These are phyloP conservation scores for Nematolebias whitei DNA, from an alignment of 2,113 vertebrate genomes.

Conservation along the genomic window DNA sequence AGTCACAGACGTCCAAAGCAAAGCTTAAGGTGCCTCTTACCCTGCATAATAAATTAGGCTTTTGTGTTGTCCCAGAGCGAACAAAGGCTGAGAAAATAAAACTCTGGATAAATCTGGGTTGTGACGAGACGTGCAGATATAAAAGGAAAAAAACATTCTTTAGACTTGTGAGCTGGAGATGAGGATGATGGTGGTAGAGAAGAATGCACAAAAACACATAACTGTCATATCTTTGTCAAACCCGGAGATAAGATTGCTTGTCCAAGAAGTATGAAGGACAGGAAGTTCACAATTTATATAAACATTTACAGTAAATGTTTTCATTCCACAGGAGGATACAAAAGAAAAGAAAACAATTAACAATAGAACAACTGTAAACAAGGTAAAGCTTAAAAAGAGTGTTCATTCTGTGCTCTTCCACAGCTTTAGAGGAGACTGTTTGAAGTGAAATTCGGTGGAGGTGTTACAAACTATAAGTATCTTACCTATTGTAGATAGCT, in stretches of 20 bases:
- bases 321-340: conserved; percentile 28
- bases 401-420: background rate
- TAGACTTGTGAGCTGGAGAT: conserved; percentile 38
- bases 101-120: conserved; percentile 10
- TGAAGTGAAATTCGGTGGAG: no score
- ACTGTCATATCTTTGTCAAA: conserved; percentile 50
- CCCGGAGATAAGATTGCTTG: conserved; percentile 58
- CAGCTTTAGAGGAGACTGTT: no score
- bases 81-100: conserved; percentile 55
- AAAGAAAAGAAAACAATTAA: conserved; percentile 10
- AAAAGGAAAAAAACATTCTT: conserved; percentile 32
- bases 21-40: conserved; percentile 28
- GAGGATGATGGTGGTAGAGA: conserved; percentile 54
- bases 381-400: conserved; percentile 1
- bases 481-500: no score
- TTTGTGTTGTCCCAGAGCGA: conserved; percentile 30
- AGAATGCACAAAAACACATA: conserved; percentile 68
- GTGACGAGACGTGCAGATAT: conserved; percentile 27
- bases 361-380: conserved; percentile 16
- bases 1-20: conserved; percentile 53
- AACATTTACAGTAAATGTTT: conserved; percentile 56
- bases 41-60: conserved; percentile 25
- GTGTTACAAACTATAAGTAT: no score
- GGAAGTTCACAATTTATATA: conserved; percentile 53
- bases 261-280: conserved; percentile 36